Base-by-base conservation (phyloP, 2,797 vertebrate species). In the Enteromius radiatus region DNA sequence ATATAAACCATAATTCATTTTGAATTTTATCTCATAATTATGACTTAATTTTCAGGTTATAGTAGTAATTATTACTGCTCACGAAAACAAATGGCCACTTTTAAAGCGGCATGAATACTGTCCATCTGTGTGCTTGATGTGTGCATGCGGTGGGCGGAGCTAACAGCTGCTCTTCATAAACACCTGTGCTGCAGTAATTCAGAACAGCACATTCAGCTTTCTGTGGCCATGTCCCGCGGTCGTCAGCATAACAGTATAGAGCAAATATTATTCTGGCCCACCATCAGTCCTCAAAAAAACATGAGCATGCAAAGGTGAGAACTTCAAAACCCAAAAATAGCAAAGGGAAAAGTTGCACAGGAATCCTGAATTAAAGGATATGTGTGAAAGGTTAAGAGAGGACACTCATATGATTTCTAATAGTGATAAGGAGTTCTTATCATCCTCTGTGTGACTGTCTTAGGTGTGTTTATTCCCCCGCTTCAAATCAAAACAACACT, bases 111-210 rank as follows among this genome's bases (percentile, higher is more conserved):
- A 76, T 21, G n/a, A 76, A n/a, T 3, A 4, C 21, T 33, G 8
- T 3, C 6, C n/a, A 33, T 23, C 12, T 59, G 21, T 38, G 33
- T 75, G 52, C 26, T n/a, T 41, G 7, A 36, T 56, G 38, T 21
- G 45, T 41, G 52, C 14, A 3, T 43, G 56, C 6, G 7, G 12
- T 65, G 76, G 26, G 17, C 31, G 4, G 59, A 33, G 23, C 14
- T 10, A 68, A 68, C 77, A 59, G 36, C 65, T 80, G 49, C 10
- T 43, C 52, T 43, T 69, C 49, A 69, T 68, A 21, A n/a, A 9
- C 14, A 79, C 69, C 65, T 43, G 69, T n/a, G 14, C 49, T 41
- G 33, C 28, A 7, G 47, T 19, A 1, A 43, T n/a, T 77, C 56
- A 68, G 14, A 68, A 9, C 52, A 43, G 73, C 54, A 19, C 14